Percentiles rank a stretch among this genome's conserved stretches.
Evolutionary conservation across 1,140 invertebrate genomes (phyloP).

Genomic region (Magallana ariakensis): DNA sequence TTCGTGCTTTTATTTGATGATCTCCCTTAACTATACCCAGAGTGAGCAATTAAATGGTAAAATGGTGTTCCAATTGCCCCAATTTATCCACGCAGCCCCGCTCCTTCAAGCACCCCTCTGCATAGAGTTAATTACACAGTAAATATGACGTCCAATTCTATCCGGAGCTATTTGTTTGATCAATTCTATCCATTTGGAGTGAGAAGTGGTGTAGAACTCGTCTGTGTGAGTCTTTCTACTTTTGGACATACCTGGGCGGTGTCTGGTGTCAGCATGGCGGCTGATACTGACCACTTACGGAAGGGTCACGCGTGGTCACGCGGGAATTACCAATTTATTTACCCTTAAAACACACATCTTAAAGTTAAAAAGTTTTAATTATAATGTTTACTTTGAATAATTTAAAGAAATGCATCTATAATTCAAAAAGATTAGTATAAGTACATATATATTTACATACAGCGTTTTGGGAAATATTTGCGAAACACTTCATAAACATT

Average conservation of each 20-base stretch:
- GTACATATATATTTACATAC: no score
- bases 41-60: conserved; percentile 38
- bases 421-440: no score
- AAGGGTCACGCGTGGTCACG: not conserved
- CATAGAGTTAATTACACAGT: conserved; percentile 3
- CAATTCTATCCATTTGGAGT: conserved; percentile 29
- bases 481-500: no score
- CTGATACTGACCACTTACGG: not conserved
- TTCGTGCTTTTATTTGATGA: not conserved
- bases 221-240: conserved; percentile 13
- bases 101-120: not conserved
- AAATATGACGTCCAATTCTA: conserved; percentile 24
- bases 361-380: not conserved
- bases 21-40: not conserved
- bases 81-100: not conserved
- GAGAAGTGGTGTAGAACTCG: not conserved
- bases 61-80: conserved; percentile 18
- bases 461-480: no score
- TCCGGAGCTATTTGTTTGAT: conserved; percentile 17
- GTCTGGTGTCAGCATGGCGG: not conserved
- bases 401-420: not conserved
- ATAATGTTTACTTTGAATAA: not conserved
- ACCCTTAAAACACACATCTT: not conserved
- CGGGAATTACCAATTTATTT: not conserved
- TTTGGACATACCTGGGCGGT: conserved; percentile 1